Evolutionary conservation across 2,113 vertebrate species (phyloP).

Genomic region (Pedetes capensis): DNA sequence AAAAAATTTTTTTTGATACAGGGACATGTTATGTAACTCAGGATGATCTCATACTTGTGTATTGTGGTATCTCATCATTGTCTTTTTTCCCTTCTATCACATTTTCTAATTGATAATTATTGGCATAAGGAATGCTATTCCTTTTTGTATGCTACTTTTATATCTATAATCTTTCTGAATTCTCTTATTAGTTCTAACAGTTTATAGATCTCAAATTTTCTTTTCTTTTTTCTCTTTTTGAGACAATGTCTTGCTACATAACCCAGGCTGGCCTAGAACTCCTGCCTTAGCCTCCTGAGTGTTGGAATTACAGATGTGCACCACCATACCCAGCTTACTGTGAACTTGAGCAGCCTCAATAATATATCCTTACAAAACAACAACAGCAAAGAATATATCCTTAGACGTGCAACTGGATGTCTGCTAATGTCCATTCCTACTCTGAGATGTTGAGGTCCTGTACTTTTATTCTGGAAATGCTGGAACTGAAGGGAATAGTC

Average conservation of each 20-base stretch:
- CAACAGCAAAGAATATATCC: background rate
- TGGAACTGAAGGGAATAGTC: background rate
- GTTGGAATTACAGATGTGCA: background rate
- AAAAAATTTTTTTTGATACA: too few relatives aligned
- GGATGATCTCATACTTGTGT: background rate
- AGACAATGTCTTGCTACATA: too few relatives aligned
- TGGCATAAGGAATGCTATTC: too few relatives aligned
- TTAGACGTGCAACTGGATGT: background rate
- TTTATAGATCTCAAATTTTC: too few relatives aligned
- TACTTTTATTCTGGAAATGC: background rate
- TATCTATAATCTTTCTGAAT: too few relatives aligned
- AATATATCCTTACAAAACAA: background rate
- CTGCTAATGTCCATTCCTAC: background rate
- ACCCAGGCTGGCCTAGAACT: background rate
- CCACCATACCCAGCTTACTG: background rate
- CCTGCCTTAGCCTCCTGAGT: background rate
- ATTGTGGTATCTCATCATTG: too few relatives aligned
- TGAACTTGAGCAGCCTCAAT: background rate
- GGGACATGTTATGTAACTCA: too few relatives aligned
- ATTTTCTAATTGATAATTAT: too few relatives aligned
- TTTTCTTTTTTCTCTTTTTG: too few relatives aligned
- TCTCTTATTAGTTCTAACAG: too few relatives aligned
- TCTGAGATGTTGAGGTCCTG: background rate
- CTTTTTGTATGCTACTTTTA: too few relatives aligned
- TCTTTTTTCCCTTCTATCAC: too few relatives aligned